Evolutionary conservation across 2,797 vertebrate genomes (phyloP).

Genomic region (Periparus ater): DNA sequence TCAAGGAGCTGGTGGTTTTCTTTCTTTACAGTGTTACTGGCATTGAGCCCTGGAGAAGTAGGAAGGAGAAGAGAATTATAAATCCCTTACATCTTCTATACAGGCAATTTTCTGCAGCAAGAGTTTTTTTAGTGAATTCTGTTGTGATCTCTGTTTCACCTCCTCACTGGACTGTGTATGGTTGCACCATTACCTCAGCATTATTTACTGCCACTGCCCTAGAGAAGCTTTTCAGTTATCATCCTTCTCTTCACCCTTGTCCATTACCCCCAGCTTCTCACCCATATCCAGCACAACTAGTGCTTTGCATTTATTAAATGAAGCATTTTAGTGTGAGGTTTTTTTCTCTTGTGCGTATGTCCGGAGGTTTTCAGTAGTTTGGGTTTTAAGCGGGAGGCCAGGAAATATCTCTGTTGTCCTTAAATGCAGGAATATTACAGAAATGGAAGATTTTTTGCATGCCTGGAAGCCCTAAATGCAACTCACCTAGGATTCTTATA

Average conservation of each 20-base stretch:
- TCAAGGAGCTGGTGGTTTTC: not conserved
- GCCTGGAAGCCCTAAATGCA: not conserved
- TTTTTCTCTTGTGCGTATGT: rapidly evolving
- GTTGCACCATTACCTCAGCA: rapidly evolving
- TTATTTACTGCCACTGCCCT: not conserved
- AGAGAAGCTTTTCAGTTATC: not conserved
- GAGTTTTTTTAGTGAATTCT: not conserved
- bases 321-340: not conserved
- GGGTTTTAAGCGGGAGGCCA: not conserved
- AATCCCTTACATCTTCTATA: rapidly evolving
- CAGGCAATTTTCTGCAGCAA: not conserved
- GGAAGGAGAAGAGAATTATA: not conserved
- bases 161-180: not conserved
- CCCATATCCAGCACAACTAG: not conserved
- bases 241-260: not conserved
- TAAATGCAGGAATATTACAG: not conserved
- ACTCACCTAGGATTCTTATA: not conserved
- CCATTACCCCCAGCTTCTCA: not conserved
- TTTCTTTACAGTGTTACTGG: not conserved
- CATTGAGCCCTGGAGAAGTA: not conserved
- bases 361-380: not conserved
- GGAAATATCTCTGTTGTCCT: not conserved
- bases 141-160: not conserved
- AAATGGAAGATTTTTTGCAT: not conserved
- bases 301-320: not conserved